Evolutionary conservation across 2,797 vertebrate species (phyloP), one percentile per base, ranked within the genome.

Genomic region (Chrysolophus pictus): DNA sequence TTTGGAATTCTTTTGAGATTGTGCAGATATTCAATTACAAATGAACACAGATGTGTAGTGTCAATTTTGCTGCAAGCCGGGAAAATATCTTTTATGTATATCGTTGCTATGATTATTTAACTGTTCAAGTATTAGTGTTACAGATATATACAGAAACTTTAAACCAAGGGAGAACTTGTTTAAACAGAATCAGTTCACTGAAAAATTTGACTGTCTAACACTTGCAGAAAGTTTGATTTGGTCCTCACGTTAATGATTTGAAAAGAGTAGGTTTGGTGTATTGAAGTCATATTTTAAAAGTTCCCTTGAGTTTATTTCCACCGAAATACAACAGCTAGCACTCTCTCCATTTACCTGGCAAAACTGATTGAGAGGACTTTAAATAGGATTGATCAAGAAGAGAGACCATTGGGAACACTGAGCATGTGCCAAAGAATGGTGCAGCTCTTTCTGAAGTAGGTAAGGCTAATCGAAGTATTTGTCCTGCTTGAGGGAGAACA

Each of bases 281-380:
- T 5, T 53, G 14, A 10, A 28, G 2, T 63, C 56, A 3, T 47
- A 58, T 31, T 42, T 58, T 47, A 60, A 42, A 73, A 72, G 7
- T 7, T 55, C 12, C 26, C 11, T 56, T 14, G 6, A 0, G 7
- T 24, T 64, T 17, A 5, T 44, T 37, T 24, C 7, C 23, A 4
- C 31, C 42, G 26, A 49, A 51, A 72, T 14, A 33, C 46, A 82
- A 41, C 13, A 3, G 10, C 4, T 29, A 33, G 2, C 2, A 35
- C 3, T 23, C 49, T 51, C 26, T 41, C 29, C 3, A 33, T 71
- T 75, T 59, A 23, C 21, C 58, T 59, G 33, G 58, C 58, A 23
- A 24, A 23, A 24, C 33, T 35, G n/a, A 58, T 33, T 22, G 58
- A 37, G 33, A 59, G 33, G 58, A 35, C 9, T 16, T 59, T 37